Evolutionary conservation across 2,888 invertebrate species (phyloP).

Genomic region (Chloroclysta siterata): DNA sequence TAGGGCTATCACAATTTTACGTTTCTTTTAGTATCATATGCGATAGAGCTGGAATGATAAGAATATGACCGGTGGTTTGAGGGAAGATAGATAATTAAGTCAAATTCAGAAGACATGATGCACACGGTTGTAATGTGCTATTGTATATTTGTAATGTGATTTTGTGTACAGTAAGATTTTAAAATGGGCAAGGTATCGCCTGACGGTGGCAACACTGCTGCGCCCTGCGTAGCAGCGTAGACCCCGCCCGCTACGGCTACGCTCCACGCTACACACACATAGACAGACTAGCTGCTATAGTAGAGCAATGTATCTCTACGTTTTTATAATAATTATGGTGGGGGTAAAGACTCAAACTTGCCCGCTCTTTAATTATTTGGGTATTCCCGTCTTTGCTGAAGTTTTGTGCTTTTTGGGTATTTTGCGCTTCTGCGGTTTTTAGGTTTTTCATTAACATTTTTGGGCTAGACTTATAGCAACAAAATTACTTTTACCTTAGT

Average conservation of each 20-base stretch:
- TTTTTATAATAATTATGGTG: conserved; percentile 28
- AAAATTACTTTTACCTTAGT: no score
- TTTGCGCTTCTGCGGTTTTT: neutral
- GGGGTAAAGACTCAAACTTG: conserved; percentile 23
- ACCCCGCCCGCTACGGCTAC: conserved; percentile 66
- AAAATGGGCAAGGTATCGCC: neutral
- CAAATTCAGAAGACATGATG: no score
- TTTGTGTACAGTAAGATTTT: no score
- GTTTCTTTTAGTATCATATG: no score
- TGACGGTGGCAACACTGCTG: conserved; percentile 60
- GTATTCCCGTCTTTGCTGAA: conserved; percentile 19
- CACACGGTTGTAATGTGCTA: no score
- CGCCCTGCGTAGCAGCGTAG: conserved; percentile 67
- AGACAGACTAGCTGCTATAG: conserved; percentile 6
- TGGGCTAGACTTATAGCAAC: neutral
- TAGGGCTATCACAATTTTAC: no score
- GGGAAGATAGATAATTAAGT: no score
- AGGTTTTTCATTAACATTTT: neutral
- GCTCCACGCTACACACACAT: conserved; percentile 35
- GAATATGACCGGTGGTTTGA: no score
- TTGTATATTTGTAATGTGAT: no score
- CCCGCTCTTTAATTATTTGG: conserved; percentile 33
- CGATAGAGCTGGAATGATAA: no score
- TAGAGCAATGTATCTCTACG: conserved; percentile 3
- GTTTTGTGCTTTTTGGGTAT: conserved; percentile 11